A percentile compares a stretch with the other conserved stretches of the same genome.
Evolutionary conservation across 2,113 vertebrate genomes (phyloP).

Genomic region (Cercocebus atys): DNA sequence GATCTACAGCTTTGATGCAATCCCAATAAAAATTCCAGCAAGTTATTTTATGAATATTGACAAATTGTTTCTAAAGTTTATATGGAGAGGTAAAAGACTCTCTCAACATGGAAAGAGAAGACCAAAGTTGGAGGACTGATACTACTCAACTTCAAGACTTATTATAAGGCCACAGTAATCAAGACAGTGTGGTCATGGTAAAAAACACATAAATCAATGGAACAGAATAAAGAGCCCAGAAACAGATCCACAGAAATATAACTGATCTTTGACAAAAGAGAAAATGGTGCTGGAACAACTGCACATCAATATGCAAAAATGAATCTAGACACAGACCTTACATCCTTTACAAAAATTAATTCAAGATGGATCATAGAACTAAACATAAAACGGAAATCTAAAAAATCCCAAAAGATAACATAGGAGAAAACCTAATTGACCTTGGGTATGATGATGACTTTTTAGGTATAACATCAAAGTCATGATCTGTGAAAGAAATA

Average conservation of each 20-base stretch:
- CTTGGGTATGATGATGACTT: neutral
- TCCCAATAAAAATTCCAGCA: neutral
- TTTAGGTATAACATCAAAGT: neutral
- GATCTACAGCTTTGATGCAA: neutral
- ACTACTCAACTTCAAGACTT: neutral
- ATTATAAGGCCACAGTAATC: neutral
- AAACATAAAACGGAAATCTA: neutral
- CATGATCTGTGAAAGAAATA: neutral
- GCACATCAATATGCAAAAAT: neutral
- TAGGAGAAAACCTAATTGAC: neutral
- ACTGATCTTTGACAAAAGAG: neutral
- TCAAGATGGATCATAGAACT: neutral
- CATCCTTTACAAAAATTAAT: neutral
- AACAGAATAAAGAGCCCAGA: neutral
- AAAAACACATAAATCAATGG: neutral
- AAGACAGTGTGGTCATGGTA: neutral
- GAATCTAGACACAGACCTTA: neutral
- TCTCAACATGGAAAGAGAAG: neutral
- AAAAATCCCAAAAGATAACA: neutral
- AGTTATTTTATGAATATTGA: neutral
- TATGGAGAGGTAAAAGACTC: neutral
- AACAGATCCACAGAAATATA: neutral
- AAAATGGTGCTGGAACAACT: neutral
- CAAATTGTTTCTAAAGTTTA: neutral
- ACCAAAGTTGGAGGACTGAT: neutral